A percentile compares a stretch with the other conserved stretches of the same genome.
These are phyloP conservation scores for Catocala nupta DNA, from an alignment of 2,888 invertebrate species.

Conservation along the genomic window DNA sequence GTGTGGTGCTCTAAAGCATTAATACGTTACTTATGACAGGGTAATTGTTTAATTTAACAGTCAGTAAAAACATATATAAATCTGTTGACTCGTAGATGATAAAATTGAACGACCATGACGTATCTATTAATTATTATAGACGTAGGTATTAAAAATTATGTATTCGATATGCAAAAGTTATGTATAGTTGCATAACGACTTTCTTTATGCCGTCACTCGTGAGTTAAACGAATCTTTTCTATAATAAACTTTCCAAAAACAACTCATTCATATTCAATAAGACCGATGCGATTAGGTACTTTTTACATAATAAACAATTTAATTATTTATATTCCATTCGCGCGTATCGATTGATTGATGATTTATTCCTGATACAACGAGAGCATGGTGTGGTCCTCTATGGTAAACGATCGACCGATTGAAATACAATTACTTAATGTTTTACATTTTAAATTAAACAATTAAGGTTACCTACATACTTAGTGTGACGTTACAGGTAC, in stretches of 20 bases:
- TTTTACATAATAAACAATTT: constrained; percentile 42
- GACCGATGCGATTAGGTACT: constrained; percentile 16
- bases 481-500: constrained; percentile 77
- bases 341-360: constrained; percentile 20
- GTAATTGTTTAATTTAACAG: neutral
- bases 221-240: constrained; percentile 40
- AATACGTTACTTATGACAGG: no score
- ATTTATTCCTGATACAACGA: constrained; percentile 16
- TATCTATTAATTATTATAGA: constrained; percentile 33
- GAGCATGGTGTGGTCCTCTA: constrained; percentile 6
- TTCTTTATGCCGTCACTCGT: constrained; percentile 39
- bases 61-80: neutral
- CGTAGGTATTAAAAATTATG: constrained; percentile 38
- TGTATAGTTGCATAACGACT: constrained; percentile 43
- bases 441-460: constrained; percentile 47
- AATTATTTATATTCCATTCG: constrained; percentile 27
- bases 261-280: constrained; percentile 37
- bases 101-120: constrained; percentile 42
- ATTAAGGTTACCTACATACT: constrained; percentile 68
- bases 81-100: constrained; percentile 21
- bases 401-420: constrained; percentile 25
- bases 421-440: constrained; percentile 29
- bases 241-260: constrained; percentile 40
- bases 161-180: constrained; percentile 40
- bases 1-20: no score